These are phyloP conservation scores for Seira ritae DNA, from an alignment of 2,888 invertebrate genomes.

Conservation along the genomic window DNA sequence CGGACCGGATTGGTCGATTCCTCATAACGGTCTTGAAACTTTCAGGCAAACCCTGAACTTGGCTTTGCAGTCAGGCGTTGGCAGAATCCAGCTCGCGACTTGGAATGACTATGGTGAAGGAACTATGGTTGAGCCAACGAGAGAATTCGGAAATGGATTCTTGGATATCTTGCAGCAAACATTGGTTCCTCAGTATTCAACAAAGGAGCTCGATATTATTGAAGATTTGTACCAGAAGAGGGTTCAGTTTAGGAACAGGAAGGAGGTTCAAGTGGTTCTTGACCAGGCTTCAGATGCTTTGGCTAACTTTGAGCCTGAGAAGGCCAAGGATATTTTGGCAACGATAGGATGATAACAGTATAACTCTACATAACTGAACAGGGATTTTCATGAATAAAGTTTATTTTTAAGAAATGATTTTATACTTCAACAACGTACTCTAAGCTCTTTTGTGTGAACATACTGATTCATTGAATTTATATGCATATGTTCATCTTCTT, in stretches of 20 bases:
- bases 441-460: no score
- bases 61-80: slow-evolving; percentile 51
- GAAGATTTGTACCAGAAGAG: slow-evolving; percentile 59
- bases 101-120: slow-evolving; percentile 73
- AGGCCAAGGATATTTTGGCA: slow-evolving; percentile 53
- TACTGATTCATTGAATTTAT: no score
- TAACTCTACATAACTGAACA: no score
- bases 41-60: slow-evolving; percentile 63
- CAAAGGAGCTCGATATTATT: slow-evolving; percentile 60
- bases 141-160: slow-evolving; percentile 70
- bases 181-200: slow-evolving; percentile 43
- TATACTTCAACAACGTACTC: no score
- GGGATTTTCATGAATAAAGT: no score
- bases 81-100: slow-evolving; percentile 64
- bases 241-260: slow-evolving; percentile 23
- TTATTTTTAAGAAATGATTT: no score
- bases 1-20: slow-evolving; percentile 64
- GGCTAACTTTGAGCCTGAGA: slow-evolving; percentile 45
- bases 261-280: slow-evolving; percentile 19
- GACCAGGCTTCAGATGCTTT: slow-evolving; percentile 58
- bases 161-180: slow-evolving; percentile 63
- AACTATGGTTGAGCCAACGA: slow-evolving; percentile 69
- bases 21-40: slow-evolving; percentile 51
- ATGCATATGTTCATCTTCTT: no score
- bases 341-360: no score